These are phyloP conservation scores for Anastrepha obliqua DNA, from an alignment of 1,140 invertebrate species.

Conservation along the genomic window DNA sequence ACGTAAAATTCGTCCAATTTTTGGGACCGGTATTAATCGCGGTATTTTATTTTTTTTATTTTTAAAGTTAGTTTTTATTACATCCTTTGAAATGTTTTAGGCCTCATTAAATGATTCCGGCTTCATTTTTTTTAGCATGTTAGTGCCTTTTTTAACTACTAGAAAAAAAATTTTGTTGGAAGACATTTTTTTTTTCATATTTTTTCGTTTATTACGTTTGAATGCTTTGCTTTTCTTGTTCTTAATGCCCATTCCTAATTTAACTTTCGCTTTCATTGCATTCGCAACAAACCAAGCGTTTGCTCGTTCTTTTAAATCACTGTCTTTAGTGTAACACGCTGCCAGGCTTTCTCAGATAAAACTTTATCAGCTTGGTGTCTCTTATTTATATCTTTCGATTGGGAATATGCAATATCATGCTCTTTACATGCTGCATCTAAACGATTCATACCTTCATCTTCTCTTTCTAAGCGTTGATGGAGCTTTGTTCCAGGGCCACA, in stretches of 20 bases:
- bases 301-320: slow-evolving; percentile 59
- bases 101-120: slow-evolving; percentile 48
- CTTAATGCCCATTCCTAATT: slow-evolving; percentile 58
- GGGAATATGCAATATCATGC: slow-evolving; percentile 74
- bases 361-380: slow-evolving; percentile 72
- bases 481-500: slow-evolving; percentile 68
- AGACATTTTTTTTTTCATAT: not conserved
- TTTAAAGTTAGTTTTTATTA: slow-evolving; percentile 57
- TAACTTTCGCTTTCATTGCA: slow-evolving; percentile 59
- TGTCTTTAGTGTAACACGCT: slow-evolving; percentile 71
- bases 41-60: slow-evolving; percentile 60
- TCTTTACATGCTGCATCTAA: slow-evolving; percentile 74
- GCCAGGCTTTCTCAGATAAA: slow-evolving; percentile 72
- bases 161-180: slow-evolving; percentile 37
- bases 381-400: slow-evolving; percentile 66
- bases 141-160: slow-evolving; percentile 4
- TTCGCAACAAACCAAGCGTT: slow-evolving; percentile 58
- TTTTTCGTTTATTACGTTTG: slow-evolving; percentile 30
- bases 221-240: slow-evolving; percentile 45
- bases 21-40: slow-evolving; percentile 68
- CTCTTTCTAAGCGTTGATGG: slow-evolving; percentile 67
- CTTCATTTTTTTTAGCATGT: slow-evolving; percentile 51
- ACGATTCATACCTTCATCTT: slow-evolving; percentile 73
- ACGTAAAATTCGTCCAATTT: slow-evolving; percentile 69
- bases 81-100: slow-evolving; percentile 57